Evolutionary conservation across 2,113 vertebrate genomes (phyloP), one percentile per base, ranked within the genome.

Genomic region (Grallaria varia): DNA sequence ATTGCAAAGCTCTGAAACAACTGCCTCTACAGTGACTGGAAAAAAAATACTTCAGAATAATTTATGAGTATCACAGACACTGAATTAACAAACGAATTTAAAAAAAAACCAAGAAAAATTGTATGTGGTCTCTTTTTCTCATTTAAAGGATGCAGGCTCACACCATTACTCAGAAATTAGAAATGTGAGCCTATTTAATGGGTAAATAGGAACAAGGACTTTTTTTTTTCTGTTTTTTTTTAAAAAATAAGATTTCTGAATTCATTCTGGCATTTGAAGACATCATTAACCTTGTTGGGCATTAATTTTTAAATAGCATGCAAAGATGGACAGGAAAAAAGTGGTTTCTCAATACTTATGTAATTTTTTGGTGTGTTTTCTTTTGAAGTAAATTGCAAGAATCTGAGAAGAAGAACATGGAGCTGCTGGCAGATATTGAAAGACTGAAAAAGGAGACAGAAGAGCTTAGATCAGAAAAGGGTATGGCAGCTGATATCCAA

Each of bases 351-450:
- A 71, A 4, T 94, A 91, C 69, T 95, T 88, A 95, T 37, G 33
- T 47, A 23, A 0, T 1, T 4, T 77, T 84, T 95, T 90, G 89
- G n/a, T 95, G 88, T 90, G n/a, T 96, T 44, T 88, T 96, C 84
- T 95, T 95, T 97, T 97, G 69, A 98, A 99, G 99, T 97, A 99
- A 99, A 98, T 97, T 99, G 82, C 99, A 99, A 97, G 99, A 99
- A 73, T 97, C 99, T 40, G 99, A 99, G 94, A 98, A 97, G 96
- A 99, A 98, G 98, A 99, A 99, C 97, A 97, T 98, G 97, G 99
- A 99, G 25, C 98, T 99, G 35, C 94, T 99, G 83, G 83, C 98
- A 91, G 99, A 99, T 97, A 98, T 99, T 3, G 99, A 99, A 88
- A 98, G 98, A 62, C 98, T 99, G 97, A 99, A 99, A 96, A 99